These are phyloP conservation scores for Zosterops borbonicus DNA, from an alignment of 2,113 vertebrate genomes.

Conservation along the genomic window DNA sequence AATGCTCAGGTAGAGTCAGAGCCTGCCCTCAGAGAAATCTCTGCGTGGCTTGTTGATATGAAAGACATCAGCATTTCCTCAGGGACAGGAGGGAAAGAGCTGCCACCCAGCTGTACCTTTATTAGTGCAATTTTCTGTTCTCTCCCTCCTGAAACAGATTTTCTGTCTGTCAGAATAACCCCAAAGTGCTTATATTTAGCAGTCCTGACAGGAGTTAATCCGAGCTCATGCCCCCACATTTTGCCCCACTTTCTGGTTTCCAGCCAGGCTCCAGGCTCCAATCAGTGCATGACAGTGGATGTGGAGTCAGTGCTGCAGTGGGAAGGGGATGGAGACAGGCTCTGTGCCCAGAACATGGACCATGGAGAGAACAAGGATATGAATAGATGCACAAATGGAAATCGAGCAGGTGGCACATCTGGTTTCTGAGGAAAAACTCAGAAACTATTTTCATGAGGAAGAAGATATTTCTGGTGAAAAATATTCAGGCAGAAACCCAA, in stretches of 20 bases:
- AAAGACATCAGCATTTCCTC: not conserved
- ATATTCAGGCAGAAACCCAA: not conserved
- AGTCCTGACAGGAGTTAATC: not conserved
- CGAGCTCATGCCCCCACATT: not conserved
- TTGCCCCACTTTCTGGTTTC: not conserved
- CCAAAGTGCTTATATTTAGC: not conserved
- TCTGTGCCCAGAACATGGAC: not conserved
- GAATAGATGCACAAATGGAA: not conserved
- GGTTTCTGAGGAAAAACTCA: not conserved
- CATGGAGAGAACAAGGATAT: not conserved
- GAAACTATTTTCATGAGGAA: not conserved
- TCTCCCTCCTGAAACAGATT: not conserved
- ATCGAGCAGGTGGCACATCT: fast-evolving
- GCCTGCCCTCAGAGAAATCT: not conserved
- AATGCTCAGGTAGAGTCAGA: not conserved
- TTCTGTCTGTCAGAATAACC: not conserved
- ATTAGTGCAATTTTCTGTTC: not conserved
- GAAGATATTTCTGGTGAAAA: not conserved
- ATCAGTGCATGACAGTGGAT: fast-evolving
- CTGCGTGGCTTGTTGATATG: not conserved
- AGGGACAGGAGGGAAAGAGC: not conserved
- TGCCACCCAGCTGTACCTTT: not conserved
- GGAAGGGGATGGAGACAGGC: not conserved
- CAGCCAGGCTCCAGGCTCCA: not conserved
- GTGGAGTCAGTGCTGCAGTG: not conserved